Percentiles rank a stretch among this genome's conserved stretches.
Conservation (phyloP, 1,140 invertebrate species). For the Lepidotrigona ventralis region DNA sequence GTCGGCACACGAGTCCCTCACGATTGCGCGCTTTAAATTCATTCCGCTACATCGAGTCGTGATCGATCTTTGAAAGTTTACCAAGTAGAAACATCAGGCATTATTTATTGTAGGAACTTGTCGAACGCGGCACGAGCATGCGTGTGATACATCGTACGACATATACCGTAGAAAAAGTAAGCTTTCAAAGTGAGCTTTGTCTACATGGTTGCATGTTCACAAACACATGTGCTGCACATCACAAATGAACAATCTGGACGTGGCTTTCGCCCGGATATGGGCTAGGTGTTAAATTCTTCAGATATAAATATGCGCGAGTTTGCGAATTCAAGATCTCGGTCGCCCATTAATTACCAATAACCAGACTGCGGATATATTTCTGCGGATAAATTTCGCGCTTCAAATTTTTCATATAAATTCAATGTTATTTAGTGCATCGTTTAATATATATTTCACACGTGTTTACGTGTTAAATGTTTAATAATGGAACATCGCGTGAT, state of each 20-base stretch:
- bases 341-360: not conserved
- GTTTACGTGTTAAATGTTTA: not conserved
- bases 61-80: constrained; percentile 10
- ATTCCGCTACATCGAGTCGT: not conserved
- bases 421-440: too few relatives aligned
- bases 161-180: not conserved
- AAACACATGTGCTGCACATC: constrained; percentile 36
- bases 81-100: not conserved
- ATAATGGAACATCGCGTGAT: not conserved
- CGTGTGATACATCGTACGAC: not conserved
- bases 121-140: too few relatives aligned
- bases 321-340: too few relatives aligned
- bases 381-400: not conserved
- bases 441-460: not conserved
- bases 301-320: not conserved
- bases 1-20: too few relatives aligned
- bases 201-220: not conserved
- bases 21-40: not conserved
- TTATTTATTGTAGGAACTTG: not conserved
- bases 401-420: too few relatives aligned
- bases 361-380: not conserved
- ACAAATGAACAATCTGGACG: not conserved
- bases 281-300: not conserved
- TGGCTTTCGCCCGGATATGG: not conserved
- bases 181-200: constrained; percentile 19